These are phyloP conservation scores for Larimichthys crocea DNA, from an alignment of 2,113 vertebrate species.

Conservation along the genomic window DNA sequence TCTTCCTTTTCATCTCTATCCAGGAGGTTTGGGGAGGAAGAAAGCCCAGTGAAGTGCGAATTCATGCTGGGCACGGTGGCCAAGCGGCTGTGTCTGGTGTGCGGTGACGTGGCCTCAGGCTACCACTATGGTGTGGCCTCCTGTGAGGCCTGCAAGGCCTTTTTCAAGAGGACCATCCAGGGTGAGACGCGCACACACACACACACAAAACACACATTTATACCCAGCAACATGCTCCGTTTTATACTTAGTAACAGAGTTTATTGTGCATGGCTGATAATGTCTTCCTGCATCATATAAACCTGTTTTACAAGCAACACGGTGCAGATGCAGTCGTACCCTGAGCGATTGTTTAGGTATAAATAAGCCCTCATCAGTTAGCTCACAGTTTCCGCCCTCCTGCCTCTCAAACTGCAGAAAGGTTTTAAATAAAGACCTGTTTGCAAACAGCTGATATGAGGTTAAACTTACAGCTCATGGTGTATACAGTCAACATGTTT, in stretches of 20 bases:
- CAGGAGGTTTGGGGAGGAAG: slow-evolving; percentile 76
- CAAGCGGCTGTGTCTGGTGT: slow-evolving; percentile 85
- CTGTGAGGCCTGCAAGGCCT: slow-evolving; percentile 86
- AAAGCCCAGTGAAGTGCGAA: slow-evolving; percentile 83
- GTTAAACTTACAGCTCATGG: slow-evolving; percentile 31
- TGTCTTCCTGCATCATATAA: slow-evolving; percentile 54
- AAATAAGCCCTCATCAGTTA: slow-evolving; percentile 69
- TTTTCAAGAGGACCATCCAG: slow-evolving; percentile 87
- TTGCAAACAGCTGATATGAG: slow-evolving; percentile 74
- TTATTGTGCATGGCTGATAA: slow-evolving; percentile 45
- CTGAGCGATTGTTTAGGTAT: slow-evolving; percentile 68
- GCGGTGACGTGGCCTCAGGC: slow-evolving; percentile 83
- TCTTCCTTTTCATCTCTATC: neutral
- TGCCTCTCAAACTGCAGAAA: slow-evolving; percentile 34
- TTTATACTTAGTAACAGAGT: slow-evolving; percentile 43
- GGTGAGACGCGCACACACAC: slow-evolving; percentile 77
- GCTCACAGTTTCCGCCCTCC: slow-evolving; percentile 48
- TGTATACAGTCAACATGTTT: slow-evolving; percentile 77
- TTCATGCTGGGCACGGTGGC: slow-evolving; percentile 89
- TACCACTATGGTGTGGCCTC: slow-evolving; percentile 86
- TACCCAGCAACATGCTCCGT: neutral
- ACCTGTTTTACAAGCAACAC: slow-evolving; percentile 74
- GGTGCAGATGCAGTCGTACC: slow-evolving; percentile 41
- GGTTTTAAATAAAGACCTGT: slow-evolving; percentile 71
- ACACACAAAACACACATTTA: neutral